Conservation (phyloP, 2,113 vertebrate species). For the Pelodiscus sinensis region DNA sequence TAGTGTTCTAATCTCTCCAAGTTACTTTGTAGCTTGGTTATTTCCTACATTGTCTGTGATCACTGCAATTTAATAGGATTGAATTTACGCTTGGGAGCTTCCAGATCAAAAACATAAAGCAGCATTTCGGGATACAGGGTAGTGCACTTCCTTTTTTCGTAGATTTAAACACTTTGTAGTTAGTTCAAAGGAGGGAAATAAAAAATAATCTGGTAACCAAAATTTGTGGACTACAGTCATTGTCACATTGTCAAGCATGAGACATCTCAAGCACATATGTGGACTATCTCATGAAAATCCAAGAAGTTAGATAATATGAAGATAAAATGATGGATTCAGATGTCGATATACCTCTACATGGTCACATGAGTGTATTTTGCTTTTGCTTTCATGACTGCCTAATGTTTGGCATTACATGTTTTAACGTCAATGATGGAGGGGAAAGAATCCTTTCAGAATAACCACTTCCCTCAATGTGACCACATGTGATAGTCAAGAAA, state of each 20-base stretch:
- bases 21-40: not conserved
- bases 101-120: not conserved
- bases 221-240: not conserved
- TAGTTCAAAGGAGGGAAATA: not conserved
- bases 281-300: not conserved
- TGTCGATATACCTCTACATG: slow-evolving; percentile 1
- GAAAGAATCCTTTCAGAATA: slow-evolving; percentile 49
- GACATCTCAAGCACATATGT: not conserved
- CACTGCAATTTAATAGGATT: not conserved
- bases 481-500: slow-evolving; percentile 60
- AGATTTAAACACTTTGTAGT: not conserved
- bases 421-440: slow-evolving; percentile 21
- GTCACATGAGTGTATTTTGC: slow-evolving; percentile 60
- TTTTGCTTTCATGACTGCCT: slow-evolving; percentile 48
- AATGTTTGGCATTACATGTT: slow-evolving; percentile 46
- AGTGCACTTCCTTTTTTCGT: not conserved
- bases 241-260: no score
- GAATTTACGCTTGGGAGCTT: not conserved
- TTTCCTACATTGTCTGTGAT: not conserved
- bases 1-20: fast-evolving
- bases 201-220: not conserved
- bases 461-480: slow-evolving; percentile 58
- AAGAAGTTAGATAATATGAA: not conserved
- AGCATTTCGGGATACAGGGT: not conserved
- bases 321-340: slow-evolving; percentile 40